Conservation (phyloP, 2,113 vertebrate genomes). For the Otis tarda region DNA sequence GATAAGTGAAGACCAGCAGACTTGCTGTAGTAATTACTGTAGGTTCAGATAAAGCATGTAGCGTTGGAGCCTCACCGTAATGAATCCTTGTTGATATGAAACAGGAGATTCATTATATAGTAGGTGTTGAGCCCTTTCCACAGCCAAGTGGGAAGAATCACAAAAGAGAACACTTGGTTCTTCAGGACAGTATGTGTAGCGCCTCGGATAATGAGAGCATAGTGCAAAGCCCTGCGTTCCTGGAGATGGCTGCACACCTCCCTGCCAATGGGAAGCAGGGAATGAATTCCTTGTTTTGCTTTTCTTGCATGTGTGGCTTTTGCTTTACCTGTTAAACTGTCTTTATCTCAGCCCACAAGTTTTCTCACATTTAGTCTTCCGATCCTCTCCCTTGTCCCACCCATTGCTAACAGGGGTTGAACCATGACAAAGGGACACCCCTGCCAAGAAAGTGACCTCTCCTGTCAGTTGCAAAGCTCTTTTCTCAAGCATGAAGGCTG, state of each 20-base stretch:
- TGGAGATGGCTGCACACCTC: too few species aligned
- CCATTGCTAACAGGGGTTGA: too few species aligned
- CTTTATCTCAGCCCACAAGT: too few species aligned
- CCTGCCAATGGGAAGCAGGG: too few species aligned
- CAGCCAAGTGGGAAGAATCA: constrained; percentile 12
- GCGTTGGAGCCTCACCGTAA: constrained; percentile 41
- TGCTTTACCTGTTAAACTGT: too few species aligned
- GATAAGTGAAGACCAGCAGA: constrained; percentile 59
- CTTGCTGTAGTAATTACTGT: constrained; percentile 69
- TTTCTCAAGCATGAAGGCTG: not conserved
- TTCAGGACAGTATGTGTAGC: not conserved
- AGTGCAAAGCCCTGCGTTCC: too few species aligned
- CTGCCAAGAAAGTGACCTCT: not conserved
- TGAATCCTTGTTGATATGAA: constrained; percentile 68
- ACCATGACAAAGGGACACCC: not conserved
- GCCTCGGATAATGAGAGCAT: not conserved
- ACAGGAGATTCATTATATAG: constrained; percentile 45
- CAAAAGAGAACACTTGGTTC: not conserved
- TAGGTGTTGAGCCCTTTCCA: constrained; percentile 41
- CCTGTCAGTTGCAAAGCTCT: not conserved
- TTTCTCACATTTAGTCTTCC: too few species aligned
- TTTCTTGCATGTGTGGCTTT: too few species aligned
- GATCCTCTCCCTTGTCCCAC: too few species aligned
- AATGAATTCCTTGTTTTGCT: too few species aligned
- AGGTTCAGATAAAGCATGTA: constrained; percentile 69